A percentile compares a stretch with the other conserved stretches of the same genome.
Conservation (phyloP, 2,888 invertebrate species). For the Synergus japonicus region DNA sequence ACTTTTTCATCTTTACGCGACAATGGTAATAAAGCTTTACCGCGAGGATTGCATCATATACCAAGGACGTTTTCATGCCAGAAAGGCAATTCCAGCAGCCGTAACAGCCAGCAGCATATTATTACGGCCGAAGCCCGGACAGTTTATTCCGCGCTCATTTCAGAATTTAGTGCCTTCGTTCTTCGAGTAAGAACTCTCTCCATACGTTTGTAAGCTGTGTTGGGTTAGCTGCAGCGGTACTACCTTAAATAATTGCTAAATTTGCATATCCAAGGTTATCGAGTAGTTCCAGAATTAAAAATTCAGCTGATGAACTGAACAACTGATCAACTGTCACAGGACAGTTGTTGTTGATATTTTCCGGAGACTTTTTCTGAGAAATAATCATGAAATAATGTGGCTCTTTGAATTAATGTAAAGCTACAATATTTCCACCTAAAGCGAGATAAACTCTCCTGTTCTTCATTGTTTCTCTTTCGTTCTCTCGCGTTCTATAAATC, state of each 20-base stretch:
- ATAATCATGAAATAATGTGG: constrained; percentile 20
- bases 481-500: constrained; percentile 74
- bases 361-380: not conserved
- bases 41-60: constrained; percentile 66
- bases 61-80: constrained; percentile 61
- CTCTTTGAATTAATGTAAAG: constrained; percentile 10
- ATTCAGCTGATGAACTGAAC: not conserved
- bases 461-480: constrained; percentile 52
- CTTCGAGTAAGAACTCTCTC: constrained; percentile 62
- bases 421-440: constrained; percentile 35
- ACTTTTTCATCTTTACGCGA: constrained; percentile 30
- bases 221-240: constrained; percentile 28
- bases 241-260: constrained; percentile 57
- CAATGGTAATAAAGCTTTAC: constrained; percentile 29
- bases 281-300: not conserved
- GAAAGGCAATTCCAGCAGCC: constrained; percentile 64
- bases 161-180: constrained; percentile 68
- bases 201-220: constrained; percentile 42
- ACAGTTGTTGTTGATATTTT: not conserved
- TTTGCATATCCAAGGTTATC: constrained; percentile 58
- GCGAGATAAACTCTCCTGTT: constrained; percentile 52
- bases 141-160: constrained; percentile 74
- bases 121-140: constrained; percentile 67
- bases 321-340: not conserved
- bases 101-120: constrained; percentile 67